A percentile compares a stretch with the other conserved stretches of the same genome.
phyloP scores from a whole-genome alignment of 2,797 vertebrate genomes.

The Peromyscus nudipes region DNA sequence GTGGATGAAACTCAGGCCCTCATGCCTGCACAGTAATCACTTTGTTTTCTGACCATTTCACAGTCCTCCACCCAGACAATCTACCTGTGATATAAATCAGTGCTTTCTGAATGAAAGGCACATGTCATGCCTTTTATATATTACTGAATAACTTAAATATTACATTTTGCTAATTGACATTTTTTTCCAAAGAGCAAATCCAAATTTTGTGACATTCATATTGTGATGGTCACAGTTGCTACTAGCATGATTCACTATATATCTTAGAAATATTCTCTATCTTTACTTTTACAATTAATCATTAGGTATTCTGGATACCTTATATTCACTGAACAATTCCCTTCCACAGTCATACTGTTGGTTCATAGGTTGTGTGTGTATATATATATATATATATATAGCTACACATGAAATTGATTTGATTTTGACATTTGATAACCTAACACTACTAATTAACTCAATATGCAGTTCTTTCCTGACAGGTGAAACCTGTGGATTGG shows the following conservation, averaged over 20 bases:
- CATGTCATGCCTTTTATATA: not conserved
- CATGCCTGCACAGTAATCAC: not conserved
- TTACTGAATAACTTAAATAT: constrained; percentile 50
- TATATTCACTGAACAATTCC: not conserved
- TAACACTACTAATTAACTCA: constrained; percentile 29
- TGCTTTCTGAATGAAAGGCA: constrained; percentile 15
- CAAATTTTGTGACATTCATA: constrained; percentile 36
- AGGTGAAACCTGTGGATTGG: not conserved
- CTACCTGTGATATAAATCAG: constrained; percentile 28
- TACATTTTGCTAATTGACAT: constrained; percentile 36
- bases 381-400: not conserved
- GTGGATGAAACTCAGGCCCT: not conserved
- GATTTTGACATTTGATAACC: not conserved
- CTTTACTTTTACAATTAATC: constrained; percentile 31
- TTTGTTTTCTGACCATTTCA: not conserved
- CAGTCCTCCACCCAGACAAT: not conserved
- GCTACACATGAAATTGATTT: constrained; percentile 32
- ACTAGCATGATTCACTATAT: not conserved
- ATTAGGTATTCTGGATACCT: not conserved
- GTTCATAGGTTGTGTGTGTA: not conserved
- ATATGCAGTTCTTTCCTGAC: not conserved
- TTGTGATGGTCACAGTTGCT: constrained; percentile 6
- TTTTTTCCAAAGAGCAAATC: not conserved
- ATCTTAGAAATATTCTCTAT: constrained; percentile 29
- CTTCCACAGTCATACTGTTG: not conserved